phyloP scores from a whole-genome alignment of 1,140 invertebrate genomes.

The Pogonomyrmex californicus region DNA sequence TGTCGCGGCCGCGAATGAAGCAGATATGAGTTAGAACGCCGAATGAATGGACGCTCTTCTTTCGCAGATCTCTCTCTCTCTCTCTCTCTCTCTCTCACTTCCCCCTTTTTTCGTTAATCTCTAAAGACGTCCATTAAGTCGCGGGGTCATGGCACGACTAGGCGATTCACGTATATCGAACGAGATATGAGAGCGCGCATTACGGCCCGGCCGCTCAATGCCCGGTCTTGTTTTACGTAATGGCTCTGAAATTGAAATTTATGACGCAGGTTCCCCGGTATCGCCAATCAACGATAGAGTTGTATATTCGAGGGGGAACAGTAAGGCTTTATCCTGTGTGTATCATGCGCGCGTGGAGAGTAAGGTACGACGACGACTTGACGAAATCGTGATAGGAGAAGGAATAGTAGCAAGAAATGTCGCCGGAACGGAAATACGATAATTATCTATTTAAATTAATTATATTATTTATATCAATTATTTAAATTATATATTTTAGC shows the following conservation, averaged over 20 bases:
- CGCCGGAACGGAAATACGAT: background rate
- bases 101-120: conserved; percentile 73
- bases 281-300: conserved; percentile 56
- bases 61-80: conserved; percentile 19
- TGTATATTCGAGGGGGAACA: conserved; percentile 59
- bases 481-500: background rate
- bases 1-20: conserved; percentile 60
- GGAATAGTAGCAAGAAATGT: background rate
- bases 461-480: background rate
- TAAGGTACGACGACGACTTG: conserved; percentile 54
- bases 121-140: conserved; percentile 51
- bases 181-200: conserved; percentile 58
- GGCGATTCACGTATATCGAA: conserved; percentile 49
- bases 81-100: background rate
- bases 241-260: conserved; percentile 71
- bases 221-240: conserved; percentile 63
- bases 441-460: background rate
- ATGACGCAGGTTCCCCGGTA: conserved; percentile 60
- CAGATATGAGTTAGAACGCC: conserved; percentile 21
- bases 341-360: conserved; percentile 1
- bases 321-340: conserved; percentile 46
- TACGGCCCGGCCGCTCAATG: conserved; percentile 62
- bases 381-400: conserved; percentile 36
- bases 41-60: conserved; percentile 68
- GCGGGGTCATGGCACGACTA: conserved; percentile 21